phyloP scores from a whole-genome alignment of 2,797 vertebrate genomes.

The Perodicticus potto region DNA sequence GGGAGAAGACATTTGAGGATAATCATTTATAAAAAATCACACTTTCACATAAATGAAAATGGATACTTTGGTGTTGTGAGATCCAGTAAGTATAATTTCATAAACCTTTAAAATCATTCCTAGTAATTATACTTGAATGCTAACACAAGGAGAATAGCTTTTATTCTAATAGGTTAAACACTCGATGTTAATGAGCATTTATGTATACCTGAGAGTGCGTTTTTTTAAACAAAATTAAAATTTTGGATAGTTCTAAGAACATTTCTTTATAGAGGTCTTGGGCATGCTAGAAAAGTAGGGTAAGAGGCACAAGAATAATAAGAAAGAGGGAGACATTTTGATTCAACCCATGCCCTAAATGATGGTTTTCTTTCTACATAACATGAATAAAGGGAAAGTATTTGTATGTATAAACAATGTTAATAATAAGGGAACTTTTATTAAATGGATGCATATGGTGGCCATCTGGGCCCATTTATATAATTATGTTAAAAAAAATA shows the following conservation, averaged over 20 bases:
- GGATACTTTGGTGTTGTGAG: conserved; percentile 15
- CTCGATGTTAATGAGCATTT: conserved; percentile 54
- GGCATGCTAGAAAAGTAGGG: not conserved
- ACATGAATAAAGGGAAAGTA: not conserved
- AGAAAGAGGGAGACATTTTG: not conserved
- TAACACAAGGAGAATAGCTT: conserved; percentile 65
- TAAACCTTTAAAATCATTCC: conserved; percentile 57
- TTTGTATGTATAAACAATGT: not conserved
- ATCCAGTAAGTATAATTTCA: conserved; percentile 16
- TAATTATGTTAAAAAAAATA: not conserved
- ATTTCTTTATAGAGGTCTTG: conserved; percentile 49
- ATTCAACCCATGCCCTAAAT: not conserved
- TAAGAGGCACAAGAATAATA: not conserved
- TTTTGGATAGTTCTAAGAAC: conserved; percentile 42
- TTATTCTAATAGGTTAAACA: conserved; percentile 50
- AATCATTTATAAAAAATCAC: conserved; percentile 73
- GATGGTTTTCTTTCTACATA: not conserved
- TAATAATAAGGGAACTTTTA: not conserved
- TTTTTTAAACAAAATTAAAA: conserved; percentile 58
- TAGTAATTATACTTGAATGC: conserved; percentile 71
- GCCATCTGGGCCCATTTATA: not conserved
- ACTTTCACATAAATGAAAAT: conserved; percentile 32
- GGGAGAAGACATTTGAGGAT: conserved; percentile 10
- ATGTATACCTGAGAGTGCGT: conserved; percentile 25
- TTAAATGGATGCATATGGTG: not conserved